Percentiles rank a stretch among this genome's conserved stretches.
Conservation (phyloP, 2,888 invertebrate genomes). For the Melitaea athalia region DNA sequence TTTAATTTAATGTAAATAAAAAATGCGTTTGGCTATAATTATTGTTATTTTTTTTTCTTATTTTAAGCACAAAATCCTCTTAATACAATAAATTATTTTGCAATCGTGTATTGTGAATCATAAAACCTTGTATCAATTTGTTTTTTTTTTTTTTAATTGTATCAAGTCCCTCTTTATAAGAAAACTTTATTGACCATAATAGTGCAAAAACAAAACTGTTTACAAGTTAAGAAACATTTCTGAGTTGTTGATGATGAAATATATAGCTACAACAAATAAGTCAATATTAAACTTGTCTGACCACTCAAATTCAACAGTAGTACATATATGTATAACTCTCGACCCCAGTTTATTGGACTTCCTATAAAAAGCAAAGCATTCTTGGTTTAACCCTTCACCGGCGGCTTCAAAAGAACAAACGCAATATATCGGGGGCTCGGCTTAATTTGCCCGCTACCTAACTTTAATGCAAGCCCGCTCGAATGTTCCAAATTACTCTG, state of each 20-base stretch:
- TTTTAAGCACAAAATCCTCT: too few relatives aligned
- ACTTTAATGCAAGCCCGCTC: conserved; percentile 74
- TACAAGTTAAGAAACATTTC: not conserved
- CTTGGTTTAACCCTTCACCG: conserved; percentile 82
- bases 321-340: conserved; percentile 40
- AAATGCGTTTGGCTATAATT: too few relatives aligned
- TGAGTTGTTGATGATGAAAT: not conserved
- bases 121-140: too few relatives aligned
- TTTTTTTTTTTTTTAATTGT: too few relatives aligned
- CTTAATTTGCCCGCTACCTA: conserved; percentile 78
- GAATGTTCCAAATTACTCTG: conserved; percentile 79
- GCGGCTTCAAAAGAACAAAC: conserved; percentile 81
- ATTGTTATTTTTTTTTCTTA: too few relatives aligned
- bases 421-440: conserved; percentile 80
- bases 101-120: not conserved
- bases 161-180: not conserved
- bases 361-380: conserved; percentile 82
- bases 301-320: conserved; percentile 31
- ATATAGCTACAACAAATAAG: conserved; percentile 13
- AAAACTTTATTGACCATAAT: not conserved
- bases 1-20: not conserved
- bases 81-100: too few relatives aligned
- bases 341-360: conserved; percentile 68
- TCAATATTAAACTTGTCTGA: conserved; percentile 35
- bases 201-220: not conserved